Evolutionary conservation across 1,140 invertebrate species (phyloP).

Genomic region (Drosophila sulfurigaster): DNA sequence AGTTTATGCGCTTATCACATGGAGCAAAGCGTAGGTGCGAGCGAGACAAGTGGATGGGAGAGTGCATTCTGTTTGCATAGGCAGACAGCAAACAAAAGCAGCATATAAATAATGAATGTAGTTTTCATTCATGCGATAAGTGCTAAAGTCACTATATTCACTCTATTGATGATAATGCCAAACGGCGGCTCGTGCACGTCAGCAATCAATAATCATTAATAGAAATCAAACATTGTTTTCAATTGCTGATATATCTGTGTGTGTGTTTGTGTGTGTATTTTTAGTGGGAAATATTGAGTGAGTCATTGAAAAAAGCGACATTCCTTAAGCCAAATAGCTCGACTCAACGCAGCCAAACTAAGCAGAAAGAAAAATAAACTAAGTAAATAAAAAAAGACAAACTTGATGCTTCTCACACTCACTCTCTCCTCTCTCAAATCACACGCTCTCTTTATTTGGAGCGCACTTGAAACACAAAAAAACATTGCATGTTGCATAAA

Average conservation of each 20-base stretch:
- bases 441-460: conserved; percentile 53
- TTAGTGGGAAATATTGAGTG: conserved; percentile 25
- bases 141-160: conserved; percentile 44
- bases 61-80: conserved; percentile 46
- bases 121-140: conserved; percentile 50
- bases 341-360: conserved; percentile 17
- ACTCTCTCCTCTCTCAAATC: conserved; percentile 16
- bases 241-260: conserved; percentile 6
- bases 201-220: conserved; percentile 75
- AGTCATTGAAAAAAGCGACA: conserved; percentile 53
- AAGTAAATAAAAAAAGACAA: conserved; percentile 27
- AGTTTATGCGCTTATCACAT: conserved; percentile 51
- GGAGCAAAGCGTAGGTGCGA: conserved; percentile 1
- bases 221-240: conserved; percentile 30
- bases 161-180: conserved; percentile 34
- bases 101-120: conserved; percentile 33
- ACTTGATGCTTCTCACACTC: conserved; percentile 63
- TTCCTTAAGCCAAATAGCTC: conserved; percentile 50
- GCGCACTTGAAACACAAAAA: conserved; percentile 20
- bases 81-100: conserved; percentile 30
- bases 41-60: conserved; percentile 17
- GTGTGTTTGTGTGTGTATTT: conserved; percentile 8
- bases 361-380: conserved; percentile 12
- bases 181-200: conserved; percentile 50
- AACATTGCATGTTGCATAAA: conserved; percentile 76